Evolutionary conservation across 2,888 invertebrate species (phyloP).

Genomic region (Monoplex corrugatus): DNA sequence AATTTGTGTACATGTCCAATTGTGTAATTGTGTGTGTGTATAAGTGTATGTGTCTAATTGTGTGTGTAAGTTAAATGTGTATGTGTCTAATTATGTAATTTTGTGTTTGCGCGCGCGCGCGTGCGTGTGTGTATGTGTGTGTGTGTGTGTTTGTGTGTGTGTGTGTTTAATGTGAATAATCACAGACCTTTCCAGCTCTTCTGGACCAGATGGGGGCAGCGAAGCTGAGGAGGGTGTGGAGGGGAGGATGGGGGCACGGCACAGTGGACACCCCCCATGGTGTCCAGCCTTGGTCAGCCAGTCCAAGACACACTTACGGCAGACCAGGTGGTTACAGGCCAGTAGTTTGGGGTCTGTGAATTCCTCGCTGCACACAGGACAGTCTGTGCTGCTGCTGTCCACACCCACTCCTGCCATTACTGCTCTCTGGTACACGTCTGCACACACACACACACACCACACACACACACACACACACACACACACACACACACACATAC

Average conservation of each 20-base stretch:
- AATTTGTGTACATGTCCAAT: too few relatives aligned
- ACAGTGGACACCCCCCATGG: slow-evolving; percentile 3
- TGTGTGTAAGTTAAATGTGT: too few relatives aligned
- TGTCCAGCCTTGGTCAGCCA: neutral
- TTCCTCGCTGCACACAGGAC: neutral
- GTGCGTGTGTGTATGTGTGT: too few relatives aligned
- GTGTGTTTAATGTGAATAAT: too few relatives aligned
- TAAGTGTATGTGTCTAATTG: too few relatives aligned
- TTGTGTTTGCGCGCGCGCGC: too few relatives aligned
- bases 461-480: slow-evolving; percentile 15
- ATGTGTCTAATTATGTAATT: too few relatives aligned
- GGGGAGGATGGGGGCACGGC: slow-evolving; percentile 10
- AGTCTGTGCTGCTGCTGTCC: neutral
- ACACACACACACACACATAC: slow-evolving; percentile 4
- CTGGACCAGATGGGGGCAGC: too few relatives aligned
- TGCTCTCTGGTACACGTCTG: neutral
- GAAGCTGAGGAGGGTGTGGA: neutral
- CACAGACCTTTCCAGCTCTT: too few relatives aligned
- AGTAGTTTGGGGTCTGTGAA: slow-evolving; percentile 20
- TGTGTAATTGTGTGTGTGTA: too few relatives aligned
- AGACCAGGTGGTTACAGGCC: slow-evolving; percentile 25
- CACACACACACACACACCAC: slow-evolving; percentile 15
- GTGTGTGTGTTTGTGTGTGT: too few relatives aligned
- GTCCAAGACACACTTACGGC: neutral
- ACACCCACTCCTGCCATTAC: neutral